A percentile compares a stretch with the other conserved stretches of the same genome.
phyloP scores from a whole-genome alignment of 2,113 vertebrate genomes.

The Gobio gobio region DNA sequence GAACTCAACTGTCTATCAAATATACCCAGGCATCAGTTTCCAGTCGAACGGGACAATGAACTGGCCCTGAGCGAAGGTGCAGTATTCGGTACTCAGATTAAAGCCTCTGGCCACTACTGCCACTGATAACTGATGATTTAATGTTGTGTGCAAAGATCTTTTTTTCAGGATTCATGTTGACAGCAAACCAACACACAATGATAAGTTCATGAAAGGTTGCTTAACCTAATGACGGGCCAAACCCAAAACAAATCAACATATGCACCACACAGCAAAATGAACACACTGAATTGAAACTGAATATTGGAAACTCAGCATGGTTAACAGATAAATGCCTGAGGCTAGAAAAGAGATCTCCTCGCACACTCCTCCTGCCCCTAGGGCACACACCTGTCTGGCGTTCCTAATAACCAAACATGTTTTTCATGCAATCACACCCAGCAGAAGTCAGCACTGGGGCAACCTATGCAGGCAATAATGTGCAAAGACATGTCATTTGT shows the following conservation, averaged over 20 bases:
- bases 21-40: neutral
- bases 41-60: conserved; percentile 10
- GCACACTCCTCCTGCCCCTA: conserved; percentile 36
- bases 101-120: conserved; percentile 7
- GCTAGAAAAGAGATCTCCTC: conserved; percentile 56
- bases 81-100: neutral
- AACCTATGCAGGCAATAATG: neutral
- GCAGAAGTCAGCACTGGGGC: neutral
- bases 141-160: neutral
- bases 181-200: neutral
- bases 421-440: conserved; percentile 56
- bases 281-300: conserved; percentile 11
- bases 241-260: neutral
- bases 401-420: conserved; percentile 53
- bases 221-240: neutral
- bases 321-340: conserved; percentile 43
- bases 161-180: neutral
- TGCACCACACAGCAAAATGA: neutral
- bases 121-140: neutral
- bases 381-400: conserved; percentile 61
- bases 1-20: conserved; percentile 12
- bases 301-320: conserved; percentile 21
- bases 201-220: neutral
- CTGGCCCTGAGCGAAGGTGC: neutral
- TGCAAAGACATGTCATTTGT: neutral